Evolutionary conservation across 2,113 vertebrate species (phyloP), one percentile per base, ranked within the genome.

Genomic region (Oncorhynchus masou): DNA sequence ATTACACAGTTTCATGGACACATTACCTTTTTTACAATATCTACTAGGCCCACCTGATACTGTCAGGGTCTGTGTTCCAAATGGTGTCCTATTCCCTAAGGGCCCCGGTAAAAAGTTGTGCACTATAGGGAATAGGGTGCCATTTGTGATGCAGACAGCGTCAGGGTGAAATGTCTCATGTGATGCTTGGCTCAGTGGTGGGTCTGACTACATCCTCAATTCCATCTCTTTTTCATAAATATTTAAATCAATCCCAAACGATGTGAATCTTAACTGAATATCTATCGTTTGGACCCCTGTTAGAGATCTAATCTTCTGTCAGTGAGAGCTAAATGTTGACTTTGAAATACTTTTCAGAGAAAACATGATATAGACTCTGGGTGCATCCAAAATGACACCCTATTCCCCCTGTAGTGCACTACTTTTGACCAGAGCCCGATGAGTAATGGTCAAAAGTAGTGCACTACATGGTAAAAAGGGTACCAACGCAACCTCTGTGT

Each of bases 1-100:
- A 79, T 83, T 83, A 79, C 79, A 84, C 76, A 68, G 71, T 81
- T 71, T 62, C 80, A 65, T 39, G 77, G 77, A 62, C 54, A 75
- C 67, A 69, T 86, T 84, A 83, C 34, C 72, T 71, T 51, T 31
- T 7, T 70, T 25, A 13, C 16, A 45, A 20, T 73, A 25, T 27
- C 34, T 72, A 27, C 16, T 22, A 20, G 62, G 19, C 25, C 69
- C 51, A 74, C 82, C 78, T 78, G 75, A 65, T 64, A 48, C 59
- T 70, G 15, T 19, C 57, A 27, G n/a, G 20, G 8, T 9, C 39
- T 39, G 39, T 0, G 1, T 54, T 15, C 51, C 51, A 54, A 54
- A 16, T 54, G 4, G 51, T 2, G 1, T 15, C 51, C 51, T 54
- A 1, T 19, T 54, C 15, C 51, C 12, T 54, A 19, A 16, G 1